A percentile compares a stretch with the other conserved stretches of the same genome.
phyloP scores from a whole-genome alignment of 2,888 invertebrate species.

The Eilema depressum region DNA sequence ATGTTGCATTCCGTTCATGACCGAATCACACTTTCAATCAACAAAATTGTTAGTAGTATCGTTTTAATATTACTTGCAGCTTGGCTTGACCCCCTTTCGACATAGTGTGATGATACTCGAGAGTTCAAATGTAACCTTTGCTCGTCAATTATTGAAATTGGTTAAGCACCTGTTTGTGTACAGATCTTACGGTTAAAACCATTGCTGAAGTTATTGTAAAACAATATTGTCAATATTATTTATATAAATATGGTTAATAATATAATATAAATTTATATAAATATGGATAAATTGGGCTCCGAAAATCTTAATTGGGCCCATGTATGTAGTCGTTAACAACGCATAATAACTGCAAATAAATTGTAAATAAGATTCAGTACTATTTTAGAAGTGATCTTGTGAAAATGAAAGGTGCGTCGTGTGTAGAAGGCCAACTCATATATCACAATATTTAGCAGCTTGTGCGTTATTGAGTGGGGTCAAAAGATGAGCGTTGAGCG shows the following conservation, averaged over 20 bases:
- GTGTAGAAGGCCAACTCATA: slow-evolving; percentile 53
- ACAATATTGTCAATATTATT: no score
- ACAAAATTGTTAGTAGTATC: slow-evolving; percentile 31
- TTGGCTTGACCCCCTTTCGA: slow-evolving; percentile 39
- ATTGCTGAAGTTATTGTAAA: not conserved
- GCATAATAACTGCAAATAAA: not conserved
- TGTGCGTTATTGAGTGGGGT: not conserved
- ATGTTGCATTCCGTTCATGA: not conserved
- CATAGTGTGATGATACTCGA: slow-evolving; percentile 28
- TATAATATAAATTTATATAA: no score
- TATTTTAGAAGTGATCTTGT: slow-evolving; percentile 24
- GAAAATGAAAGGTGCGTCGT: slow-evolving; percentile 57
- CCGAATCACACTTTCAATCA: slow-evolving; percentile 25
- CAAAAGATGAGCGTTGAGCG: not conserved
- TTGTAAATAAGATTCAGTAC: not conserved
- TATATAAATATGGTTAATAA: no score
- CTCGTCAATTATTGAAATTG: slow-evolving; percentile 23
- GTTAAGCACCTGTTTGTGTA: slow-evolving; percentile 2
- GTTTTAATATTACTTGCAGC: slow-evolving; percentile 23
- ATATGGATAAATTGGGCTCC: no score
- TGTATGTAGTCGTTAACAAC: no score
- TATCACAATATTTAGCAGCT: slow-evolving; percentile 43
- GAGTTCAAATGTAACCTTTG: slow-evolving; percentile 22
- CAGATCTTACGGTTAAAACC: not conserved
- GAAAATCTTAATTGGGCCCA: no score